Conservation (phyloP, 2,888 invertebrate species). For the Zhengitettix transpicula region DNA sequence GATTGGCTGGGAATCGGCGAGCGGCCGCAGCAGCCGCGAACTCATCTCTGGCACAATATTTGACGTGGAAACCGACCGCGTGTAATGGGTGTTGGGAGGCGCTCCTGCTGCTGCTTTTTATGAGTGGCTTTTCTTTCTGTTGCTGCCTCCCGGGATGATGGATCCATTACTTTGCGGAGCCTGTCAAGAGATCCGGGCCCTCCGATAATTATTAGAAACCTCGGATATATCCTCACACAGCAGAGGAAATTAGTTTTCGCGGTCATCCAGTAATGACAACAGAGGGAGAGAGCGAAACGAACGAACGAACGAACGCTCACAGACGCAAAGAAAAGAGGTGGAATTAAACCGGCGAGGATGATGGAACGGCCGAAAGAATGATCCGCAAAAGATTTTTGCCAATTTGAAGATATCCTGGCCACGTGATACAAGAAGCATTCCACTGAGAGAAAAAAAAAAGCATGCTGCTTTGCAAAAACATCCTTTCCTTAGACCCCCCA, state of each 20-base stretch:
- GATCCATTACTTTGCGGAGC: slow-evolving; percentile 30
- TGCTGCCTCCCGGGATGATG: slow-evolving; percentile 30
- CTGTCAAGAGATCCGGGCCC: slow-evolving; percentile 20
- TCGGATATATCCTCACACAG: slow-evolving; percentile 1
- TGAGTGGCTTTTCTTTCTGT: slow-evolving; percentile 9
- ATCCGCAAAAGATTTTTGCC: neutral
- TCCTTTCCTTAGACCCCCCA: too few species aligned
- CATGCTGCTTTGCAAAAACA: too few species aligned
- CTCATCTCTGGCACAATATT: too few species aligned
- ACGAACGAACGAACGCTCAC: neutral
- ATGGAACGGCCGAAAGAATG: slow-evolving; percentile 8
- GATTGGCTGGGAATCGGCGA: neutral
- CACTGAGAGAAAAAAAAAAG: too few species aligned
- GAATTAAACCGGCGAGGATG: slow-evolving; percentile 1
- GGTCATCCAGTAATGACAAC: slow-evolving; percentile 8
- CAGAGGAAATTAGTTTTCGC: slow-evolving; percentile 8
- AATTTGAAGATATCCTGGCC: neutral
- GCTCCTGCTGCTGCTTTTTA: too few species aligned
- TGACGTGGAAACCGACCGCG: too few species aligned
- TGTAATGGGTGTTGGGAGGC: too few species aligned
- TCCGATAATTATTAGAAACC: slow-evolving; percentile 11
- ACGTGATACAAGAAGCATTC: too few species aligned
- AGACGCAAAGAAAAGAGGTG: neutral
- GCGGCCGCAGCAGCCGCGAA: neutral
- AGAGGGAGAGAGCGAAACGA: neutral